Conservation (phyloP, 1,140 invertebrate genomes). For the Cotesia vestalis region DNA sequence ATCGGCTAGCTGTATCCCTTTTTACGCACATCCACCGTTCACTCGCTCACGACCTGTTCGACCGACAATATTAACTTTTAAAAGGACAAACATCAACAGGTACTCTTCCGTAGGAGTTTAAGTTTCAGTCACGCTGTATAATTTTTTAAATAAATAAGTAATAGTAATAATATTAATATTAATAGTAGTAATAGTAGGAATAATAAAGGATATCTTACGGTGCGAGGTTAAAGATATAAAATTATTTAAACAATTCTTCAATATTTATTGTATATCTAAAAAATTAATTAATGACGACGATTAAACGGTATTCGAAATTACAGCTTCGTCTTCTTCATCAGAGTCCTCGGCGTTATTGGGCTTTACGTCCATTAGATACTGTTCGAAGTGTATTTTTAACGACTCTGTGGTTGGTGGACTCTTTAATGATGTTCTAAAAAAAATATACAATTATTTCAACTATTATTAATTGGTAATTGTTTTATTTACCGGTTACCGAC, state of each 20-base stretch:
- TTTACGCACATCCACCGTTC: constrained; percentile 26
- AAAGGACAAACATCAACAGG: constrained; percentile 7
- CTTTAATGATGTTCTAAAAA: constrained; percentile 52
- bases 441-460: neutral
- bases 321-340: constrained; percentile 51
- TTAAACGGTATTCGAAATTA: constrained; percentile 22
- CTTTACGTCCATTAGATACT: constrained; percentile 62
- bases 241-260: neutral
- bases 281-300: neutral
- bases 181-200: no score
- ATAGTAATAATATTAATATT: no score
- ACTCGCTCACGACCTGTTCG: constrained; percentile 18
- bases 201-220: neutral
- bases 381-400: constrained; percentile 73
- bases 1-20: constrained; percentile 15
- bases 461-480: constrained; percentile 15
- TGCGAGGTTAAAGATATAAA: neutral
- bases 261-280: neutral
- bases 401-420: constrained; percentile 71
- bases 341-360: constrained; percentile 37
- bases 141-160: no score
- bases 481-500: constrained; percentile 15
- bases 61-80: constrained; percentile 9
- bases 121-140: no score
- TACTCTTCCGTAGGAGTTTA: neutral